These are phyloP conservation scores for Shargacucullia verbasci DNA, from an alignment of 2,888 invertebrate species.

Conservation along the genomic window DNA sequence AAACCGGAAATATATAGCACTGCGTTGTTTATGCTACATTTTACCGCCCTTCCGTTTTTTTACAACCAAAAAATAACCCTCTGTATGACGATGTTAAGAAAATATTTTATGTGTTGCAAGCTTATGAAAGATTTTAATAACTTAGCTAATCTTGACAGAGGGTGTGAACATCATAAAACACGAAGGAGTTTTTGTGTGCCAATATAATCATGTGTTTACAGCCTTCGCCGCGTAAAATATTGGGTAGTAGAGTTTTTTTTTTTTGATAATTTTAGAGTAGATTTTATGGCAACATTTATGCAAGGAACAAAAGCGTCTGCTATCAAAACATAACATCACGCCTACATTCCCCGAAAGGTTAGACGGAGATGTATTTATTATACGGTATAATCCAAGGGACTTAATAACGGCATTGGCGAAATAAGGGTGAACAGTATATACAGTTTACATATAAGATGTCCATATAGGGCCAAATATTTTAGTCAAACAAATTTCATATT, in stretches of 20 bases:
- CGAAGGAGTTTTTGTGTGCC: slow-evolving; percentile 25
- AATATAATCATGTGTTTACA: slow-evolving; percentile 52
- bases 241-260: slow-evolving; percentile 26
- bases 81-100: slow-evolving; percentile 13
- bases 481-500: no score
- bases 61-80: slow-evolving; percentile 11
- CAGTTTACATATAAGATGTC: no score
- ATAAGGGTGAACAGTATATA: no score
- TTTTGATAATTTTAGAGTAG: slow-evolving; percentile 16
- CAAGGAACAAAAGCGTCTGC: background rate
- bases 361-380: no score
- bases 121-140: slow-evolving; percentile 49
- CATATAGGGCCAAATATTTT: no score
- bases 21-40: background rate
- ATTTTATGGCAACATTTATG: slow-evolving; percentile 19
- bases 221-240: slow-evolving; percentile 21
- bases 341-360: no score
- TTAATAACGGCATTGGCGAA: no score
- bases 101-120: no score
- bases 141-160: slow-evolving; percentile 40
- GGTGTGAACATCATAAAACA: slow-evolving; percentile 37
- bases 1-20: no score
- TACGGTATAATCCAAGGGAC: no score
- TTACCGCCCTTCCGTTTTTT: slow-evolving; percentile 4
- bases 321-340: no score